phyloP scores from a whole-genome alignment of 1,140 invertebrate species.

The Argopecten irradians region DNA sequence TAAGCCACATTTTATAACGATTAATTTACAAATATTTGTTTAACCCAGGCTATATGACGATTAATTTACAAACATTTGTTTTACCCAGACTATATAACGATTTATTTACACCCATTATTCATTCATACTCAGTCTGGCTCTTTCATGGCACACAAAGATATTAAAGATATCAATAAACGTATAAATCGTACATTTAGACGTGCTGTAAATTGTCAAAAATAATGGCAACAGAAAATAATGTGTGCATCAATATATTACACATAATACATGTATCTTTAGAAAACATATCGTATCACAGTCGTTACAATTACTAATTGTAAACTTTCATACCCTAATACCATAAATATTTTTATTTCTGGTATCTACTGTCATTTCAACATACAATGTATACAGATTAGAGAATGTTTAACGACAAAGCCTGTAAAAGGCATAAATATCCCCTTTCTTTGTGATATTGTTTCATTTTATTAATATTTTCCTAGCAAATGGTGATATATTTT shows the following conservation, averaged over 20 bases:
- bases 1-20: no score
- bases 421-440: no score
- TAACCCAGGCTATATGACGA: no score
- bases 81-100: no score
- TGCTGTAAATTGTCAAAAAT: background rate
- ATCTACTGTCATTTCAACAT: no score
- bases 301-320: background rate
- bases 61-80: background rate
- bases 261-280: background rate
- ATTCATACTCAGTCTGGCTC: background rate
- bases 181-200: background rate
- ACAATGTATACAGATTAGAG: no score
- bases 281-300: background rate
- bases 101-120: background rate
- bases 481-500: no score
- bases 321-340: background rate
- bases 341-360: no score
- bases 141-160: background rate
- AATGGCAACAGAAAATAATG: background rate
- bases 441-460: no score
- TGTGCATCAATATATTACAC: background rate
- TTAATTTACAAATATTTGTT: no score
- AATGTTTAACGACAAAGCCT: no score
- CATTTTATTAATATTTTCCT: no score
- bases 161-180: background rate